Base-by-base conservation (phyloP, 2,797 vertebrate species). In the Lacerta agilis region DNA sequence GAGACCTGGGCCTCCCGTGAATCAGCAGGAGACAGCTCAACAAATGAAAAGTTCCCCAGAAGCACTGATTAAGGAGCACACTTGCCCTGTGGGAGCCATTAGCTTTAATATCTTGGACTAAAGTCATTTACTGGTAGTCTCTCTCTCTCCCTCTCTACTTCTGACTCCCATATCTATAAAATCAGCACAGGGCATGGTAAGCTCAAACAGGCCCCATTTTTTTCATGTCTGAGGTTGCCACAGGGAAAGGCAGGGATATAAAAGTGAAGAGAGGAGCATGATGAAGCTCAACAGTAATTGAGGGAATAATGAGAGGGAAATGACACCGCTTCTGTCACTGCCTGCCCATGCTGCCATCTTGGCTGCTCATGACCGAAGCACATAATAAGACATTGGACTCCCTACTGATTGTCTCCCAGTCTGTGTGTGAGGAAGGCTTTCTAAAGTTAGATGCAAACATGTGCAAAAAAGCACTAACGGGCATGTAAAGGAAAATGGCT, bases 251-350 rank as follows among this genome's bases (percentile, higher is more conserved):
- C 13, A 6, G 76, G 55, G 29, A 45, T 79, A 83, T 3, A 83
- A 45, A 88, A 10, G 15, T 23, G n/a, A 41, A 90, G 43, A 27
- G 25, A 27, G 11, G 79, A 25, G 25, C 71, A 41, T 0, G 45
- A 36, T 55, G 88, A 85, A 18, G 5, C 82, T 87, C 75, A 86
- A 75, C 79, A 89, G 61, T 18, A 11, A 8, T n/a, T 20, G 82
- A 66, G 18, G 25, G 43, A 83, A 78, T n/a, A 25, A 27, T 17
- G 10, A 3, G 45, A 33, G 7, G 36, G 15, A 71, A 41, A 18
- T 36, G 1, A 41, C 8, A 33, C 29, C 1, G 58, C 43, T 83
- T 58, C n/a, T 55, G 33, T 55, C 41, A 67, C 33, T 25, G n/a
- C 11, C 38, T 15, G 8, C 23, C 36, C 55, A 27, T 4, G 33